Conservation (phyloP, 2,888 invertebrate species). For the Antitype chi region DNA sequence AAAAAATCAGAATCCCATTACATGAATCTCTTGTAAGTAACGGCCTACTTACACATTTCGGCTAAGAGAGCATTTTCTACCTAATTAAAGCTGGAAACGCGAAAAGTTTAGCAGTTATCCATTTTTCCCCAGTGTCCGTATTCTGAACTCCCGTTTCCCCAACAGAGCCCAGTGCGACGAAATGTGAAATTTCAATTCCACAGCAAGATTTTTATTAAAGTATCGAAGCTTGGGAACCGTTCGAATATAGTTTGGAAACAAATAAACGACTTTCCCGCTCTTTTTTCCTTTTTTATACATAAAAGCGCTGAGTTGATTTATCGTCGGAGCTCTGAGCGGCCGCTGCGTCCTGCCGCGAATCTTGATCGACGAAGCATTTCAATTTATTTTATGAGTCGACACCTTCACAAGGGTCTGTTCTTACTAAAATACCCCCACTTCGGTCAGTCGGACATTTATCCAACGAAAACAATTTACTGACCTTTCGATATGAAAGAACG, state of each 20-base stretch:
- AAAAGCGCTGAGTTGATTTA: conserved; percentile 89
- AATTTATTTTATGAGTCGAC: conserved; percentile 88
- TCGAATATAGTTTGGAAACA: conserved; percentile 88
- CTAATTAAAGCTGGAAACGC: conserved; percentile 74
- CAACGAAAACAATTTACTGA: conserved; percentile 69
- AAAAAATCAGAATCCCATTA: conserved; percentile 25
- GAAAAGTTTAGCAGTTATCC: conserved; percentile 74
- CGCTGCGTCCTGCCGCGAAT: conserved; percentile 82
- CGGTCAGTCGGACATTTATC: conserved; percentile 72
- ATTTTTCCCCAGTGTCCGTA: conserved; percentile 71
- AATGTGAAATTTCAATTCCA: conserved; percentile 86
- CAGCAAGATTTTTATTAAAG: conserved; percentile 82
- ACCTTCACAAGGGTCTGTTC: conserved; percentile 79
- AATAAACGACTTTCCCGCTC: conserved; percentile 86
- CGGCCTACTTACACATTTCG: conserved; percentile 58
- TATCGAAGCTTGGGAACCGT: conserved; percentile 79
- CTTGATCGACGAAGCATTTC: conserved; percentile 88
- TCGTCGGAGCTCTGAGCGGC: conserved; percentile 80
- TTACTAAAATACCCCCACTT: conserved; percentile 75
- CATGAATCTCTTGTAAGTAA: conserved; percentile 50
- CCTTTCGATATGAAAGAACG: conserved; percentile 38
- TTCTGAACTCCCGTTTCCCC: conserved; percentile 57
- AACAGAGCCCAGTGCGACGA: conserved; percentile 73
- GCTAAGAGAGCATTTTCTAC: conserved; percentile 69
- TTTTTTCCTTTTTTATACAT: conserved; percentile 84